phyloP scores from a whole-genome alignment of 2,113 vertebrate genomes.

The Scopus umbretta region DNA sequence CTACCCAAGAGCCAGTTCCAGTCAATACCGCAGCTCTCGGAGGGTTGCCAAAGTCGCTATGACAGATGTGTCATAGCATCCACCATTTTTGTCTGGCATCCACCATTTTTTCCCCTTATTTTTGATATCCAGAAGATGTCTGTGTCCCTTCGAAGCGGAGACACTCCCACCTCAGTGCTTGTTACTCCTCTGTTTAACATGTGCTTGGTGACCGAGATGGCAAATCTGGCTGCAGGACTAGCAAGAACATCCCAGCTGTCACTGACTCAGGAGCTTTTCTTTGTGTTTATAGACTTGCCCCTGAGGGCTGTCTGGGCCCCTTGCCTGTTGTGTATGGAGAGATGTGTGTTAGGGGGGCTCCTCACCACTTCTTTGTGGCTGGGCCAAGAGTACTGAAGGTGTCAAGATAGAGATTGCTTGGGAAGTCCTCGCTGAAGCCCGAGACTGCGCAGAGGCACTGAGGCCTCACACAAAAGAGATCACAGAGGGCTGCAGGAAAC shows the following conservation, averaged over 20 bases:
- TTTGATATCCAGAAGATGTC: not conserved
- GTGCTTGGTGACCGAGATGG: not conserved
- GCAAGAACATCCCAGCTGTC: not conserved
- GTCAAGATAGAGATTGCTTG: not conserved
- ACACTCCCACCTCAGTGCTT: not conserved
- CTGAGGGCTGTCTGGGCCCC: not conserved
- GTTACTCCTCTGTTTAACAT: not conserved
- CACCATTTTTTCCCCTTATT: fast-evolving
- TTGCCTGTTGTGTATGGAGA: not conserved
- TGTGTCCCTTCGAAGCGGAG: not conserved
- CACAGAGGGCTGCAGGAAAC: constrained; percentile 51
- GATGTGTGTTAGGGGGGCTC: not conserved
- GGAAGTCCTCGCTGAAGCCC: not conserved
- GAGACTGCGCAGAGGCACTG: not conserved
- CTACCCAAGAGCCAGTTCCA: not conserved
- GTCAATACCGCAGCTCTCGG: fast-evolving
- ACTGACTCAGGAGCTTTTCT: not conserved
- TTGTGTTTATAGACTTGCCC: not conserved
- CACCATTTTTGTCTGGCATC: not conserved
- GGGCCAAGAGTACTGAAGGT: not conserved
- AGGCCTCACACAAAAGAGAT: not conserved
- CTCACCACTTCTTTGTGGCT: not conserved
- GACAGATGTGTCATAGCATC: too few relatives aligned
- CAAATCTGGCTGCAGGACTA: not conserved
- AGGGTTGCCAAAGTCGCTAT: fast-evolving